Conservation (phyloP, 2,113 vertebrate species). For the Lepus timidus region DNA sequence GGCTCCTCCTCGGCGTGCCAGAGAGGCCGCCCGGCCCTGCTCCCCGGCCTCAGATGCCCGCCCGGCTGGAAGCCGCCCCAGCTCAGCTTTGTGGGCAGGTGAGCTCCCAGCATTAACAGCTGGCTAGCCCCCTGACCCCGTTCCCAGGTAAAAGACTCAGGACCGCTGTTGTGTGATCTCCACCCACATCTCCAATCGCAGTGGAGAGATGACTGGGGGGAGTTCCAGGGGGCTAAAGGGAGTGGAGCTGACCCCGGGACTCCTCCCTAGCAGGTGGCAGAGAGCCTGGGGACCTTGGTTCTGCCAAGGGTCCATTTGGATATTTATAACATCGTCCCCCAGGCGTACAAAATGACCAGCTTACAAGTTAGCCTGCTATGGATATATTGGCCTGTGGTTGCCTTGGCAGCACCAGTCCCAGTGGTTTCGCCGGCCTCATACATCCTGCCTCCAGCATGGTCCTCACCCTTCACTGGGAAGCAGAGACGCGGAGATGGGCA, state of each 20-base stretch:
- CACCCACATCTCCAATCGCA: constrained; percentile 85
- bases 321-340: no score
- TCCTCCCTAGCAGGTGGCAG: constrained; percentile 86
- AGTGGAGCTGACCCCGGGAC: neutral
- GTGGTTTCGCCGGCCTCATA: no score
- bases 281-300: constrained; percentile 84
- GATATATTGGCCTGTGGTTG: no score
- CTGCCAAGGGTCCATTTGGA: no score
- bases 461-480: constrained; percentile 77
- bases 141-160: neutral
- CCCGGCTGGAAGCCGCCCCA: no score
- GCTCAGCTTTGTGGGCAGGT: neutral
- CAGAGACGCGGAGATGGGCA: constrained; percentile 89
- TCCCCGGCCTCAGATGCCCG: neutral
- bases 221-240: neutral
- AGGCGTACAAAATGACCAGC: no score
- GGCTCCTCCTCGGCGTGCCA: neutral
- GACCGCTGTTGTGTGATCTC: no score
- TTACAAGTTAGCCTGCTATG: no score
- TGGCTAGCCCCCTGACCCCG: neutral
- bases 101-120: neutral
- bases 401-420: no score
- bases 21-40: neutral
- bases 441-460: no score
- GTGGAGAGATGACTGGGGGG: constrained; percentile 85